Evolutionary conservation across 2,888 invertebrate species (phyloP).

Genomic region (Venusia cambrica): DNA sequence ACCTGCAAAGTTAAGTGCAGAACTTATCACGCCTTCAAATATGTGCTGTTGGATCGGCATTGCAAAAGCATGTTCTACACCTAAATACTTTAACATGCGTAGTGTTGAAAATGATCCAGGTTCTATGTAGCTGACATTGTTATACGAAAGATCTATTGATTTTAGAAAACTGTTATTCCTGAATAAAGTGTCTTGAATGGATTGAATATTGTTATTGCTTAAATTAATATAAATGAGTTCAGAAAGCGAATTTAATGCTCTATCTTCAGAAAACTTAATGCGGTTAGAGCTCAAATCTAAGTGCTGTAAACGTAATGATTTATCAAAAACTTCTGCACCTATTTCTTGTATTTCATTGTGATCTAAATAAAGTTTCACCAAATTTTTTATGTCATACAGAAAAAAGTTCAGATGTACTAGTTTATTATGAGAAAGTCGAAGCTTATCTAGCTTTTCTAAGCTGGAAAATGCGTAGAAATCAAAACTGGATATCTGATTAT

Average conservation of each 20-base stretch:
- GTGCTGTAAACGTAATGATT: neutral
- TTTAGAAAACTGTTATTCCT: slow-evolving; percentile 7
- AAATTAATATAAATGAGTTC: slow-evolving; percentile 6
- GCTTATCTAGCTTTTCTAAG: neutral
- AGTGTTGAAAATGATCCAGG: slow-evolving; percentile 8
- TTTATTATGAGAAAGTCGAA: slow-evolving; percentile 13
- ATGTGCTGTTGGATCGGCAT: slow-evolving; percentile 1
- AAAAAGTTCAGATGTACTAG: slow-evolving; percentile 1
- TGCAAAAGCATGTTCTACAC: slow-evolving; percentile 2
- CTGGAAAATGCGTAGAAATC: slow-evolving; percentile 10
- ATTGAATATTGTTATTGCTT: slow-evolving; percentile 6
- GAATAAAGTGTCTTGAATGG: slow-evolving; percentile 3
- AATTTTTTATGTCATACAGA: slow-evolving; percentile 7
- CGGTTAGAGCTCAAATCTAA: slow-evolving; percentile 14
- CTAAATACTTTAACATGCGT: slow-evolving; percentile 4
- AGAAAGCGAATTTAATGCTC: slow-evolving; percentile 8
- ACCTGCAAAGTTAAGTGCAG: slow-evolving; percentile 7
- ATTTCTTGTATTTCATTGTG: slow-evolving; percentile 8
- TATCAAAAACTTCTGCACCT: slow-evolving; percentile 3
- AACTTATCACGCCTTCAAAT: slow-evolving; percentile 2
- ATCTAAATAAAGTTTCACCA: slow-evolving; percentile 4
- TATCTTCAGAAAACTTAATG: slow-evolving; percentile 8
- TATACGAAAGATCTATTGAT: slow-evolving; percentile 9
- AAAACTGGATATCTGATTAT: slow-evolving; percentile 10
- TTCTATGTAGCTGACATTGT: slow-evolving; percentile 12